Conservation (phyloP, 2,888 invertebrate genomes). For the Pseudoips prasinana region DNA sequence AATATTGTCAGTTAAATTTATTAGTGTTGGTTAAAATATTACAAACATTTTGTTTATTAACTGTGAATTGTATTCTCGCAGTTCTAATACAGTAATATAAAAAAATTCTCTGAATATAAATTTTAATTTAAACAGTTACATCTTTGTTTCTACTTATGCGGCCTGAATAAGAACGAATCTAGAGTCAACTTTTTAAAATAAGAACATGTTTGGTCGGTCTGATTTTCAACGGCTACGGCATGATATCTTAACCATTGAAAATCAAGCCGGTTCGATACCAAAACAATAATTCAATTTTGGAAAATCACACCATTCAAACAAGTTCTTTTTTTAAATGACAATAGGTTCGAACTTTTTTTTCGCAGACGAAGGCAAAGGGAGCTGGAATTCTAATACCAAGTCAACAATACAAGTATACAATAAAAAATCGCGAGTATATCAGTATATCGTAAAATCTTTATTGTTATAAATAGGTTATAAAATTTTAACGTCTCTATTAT, state of each 20-base stretch:
- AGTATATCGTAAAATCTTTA: constrained; percentile 15
- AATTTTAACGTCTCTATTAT: constrained; percentile 40
- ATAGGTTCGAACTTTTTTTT: constrained; percentile 54
- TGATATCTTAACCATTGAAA: constrained; percentile 39
- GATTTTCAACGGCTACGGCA: too few relatives aligned
- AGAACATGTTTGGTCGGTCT: too few relatives aligned
- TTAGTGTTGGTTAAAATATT: too few relatives aligned
- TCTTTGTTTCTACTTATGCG: too few relatives aligned
- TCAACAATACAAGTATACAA: constrained; percentile 45
- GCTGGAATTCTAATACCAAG: constrained; percentile 48
- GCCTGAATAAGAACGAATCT: too few relatives aligned
- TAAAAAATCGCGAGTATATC: constrained; percentile 18
- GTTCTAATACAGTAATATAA: too few relatives aligned
- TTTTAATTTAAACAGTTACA: too few relatives aligned
- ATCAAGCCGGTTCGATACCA: constrained; percentile 40
- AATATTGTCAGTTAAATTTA: too few relatives aligned
- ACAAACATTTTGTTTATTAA: too few relatives aligned
- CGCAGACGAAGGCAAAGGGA: constrained; percentile 54
- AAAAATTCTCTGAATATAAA: too few relatives aligned
- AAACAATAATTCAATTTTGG: constrained; percentile 42
- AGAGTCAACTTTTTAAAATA: too few relatives aligned
- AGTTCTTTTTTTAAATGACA: constrained; percentile 56
- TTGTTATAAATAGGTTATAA: constrained; percentile 34
- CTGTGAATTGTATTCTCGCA: too few relatives aligned
- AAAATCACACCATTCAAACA: constrained; percentile 47